Evolutionary conservation across 2,797 vertebrate genomes (phyloP), one percentile per base, ranked within the genome.

Genomic region (Dendrocincla fuliginosa): DNA sequence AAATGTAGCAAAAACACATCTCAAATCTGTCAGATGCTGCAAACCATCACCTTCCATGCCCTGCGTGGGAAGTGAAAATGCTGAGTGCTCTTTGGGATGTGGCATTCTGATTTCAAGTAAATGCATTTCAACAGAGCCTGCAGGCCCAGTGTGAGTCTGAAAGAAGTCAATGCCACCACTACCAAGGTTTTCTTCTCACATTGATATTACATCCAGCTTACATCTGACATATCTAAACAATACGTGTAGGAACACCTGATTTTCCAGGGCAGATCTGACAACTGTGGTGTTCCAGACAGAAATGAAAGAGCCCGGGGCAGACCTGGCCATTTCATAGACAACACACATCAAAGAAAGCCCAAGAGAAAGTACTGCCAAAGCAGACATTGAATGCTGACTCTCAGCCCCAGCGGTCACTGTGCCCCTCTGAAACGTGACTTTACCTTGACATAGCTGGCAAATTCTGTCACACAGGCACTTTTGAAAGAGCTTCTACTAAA

Each of bases 401-500:
- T 47, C 78, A 84, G 23, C 42, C 61, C 81, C 0, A 0, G 23
- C 0, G 2, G 84, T 87, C 84, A 84, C 60, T 15, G 1, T 77
- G 85, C 25, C 78, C 57, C 84, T 81, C 84, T 69, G 79, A 93
- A 96, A 92, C 12, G 13, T 81, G 80, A 88, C 77, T 76, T 56
- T 41, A 81, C 90, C 83, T 95, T 94, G 85, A 91, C 84, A 76
- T 83, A 60, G 90, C 88, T 64, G 78, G 81, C 56, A 89, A 90
- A 93, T 81, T 89, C 81, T 92, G 93, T 95, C 75, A 57, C 19
- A 10, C 82, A 93, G 89, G 80, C 94, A 94, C 71, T 96, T 97
- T 92, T 91, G 46, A 85, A 94, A 92, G 84, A 85, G 46, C 9
- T 61, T 94, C 57, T 33, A 80, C 68, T 91, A 87, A 91, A 89